These are phyloP conservation scores for Pollenia griseotomentosa DNA, from an alignment of 2,888 invertebrate species.

Conservation along the genomic window DNA sequence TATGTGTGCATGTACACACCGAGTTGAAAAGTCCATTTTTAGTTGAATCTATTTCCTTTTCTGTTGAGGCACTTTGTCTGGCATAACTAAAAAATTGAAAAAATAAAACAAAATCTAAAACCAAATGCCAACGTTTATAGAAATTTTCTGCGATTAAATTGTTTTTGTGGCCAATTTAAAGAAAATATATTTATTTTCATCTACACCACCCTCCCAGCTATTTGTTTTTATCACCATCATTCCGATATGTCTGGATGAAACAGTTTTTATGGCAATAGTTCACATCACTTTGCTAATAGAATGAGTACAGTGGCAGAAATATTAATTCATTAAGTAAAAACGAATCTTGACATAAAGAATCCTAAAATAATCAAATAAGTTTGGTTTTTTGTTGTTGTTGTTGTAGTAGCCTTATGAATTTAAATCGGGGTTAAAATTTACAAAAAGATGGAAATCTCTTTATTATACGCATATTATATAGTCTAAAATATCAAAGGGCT, in stretches of 20 bases:
- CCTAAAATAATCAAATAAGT: no score
- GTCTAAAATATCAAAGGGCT: no score
- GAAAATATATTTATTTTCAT: conserved; percentile 59
- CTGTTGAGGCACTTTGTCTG: conserved; percentile 66
- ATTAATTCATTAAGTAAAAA: not conserved
- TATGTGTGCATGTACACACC: not conserved
- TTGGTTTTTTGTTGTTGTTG: no score
- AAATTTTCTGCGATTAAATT: conserved; percentile 49
- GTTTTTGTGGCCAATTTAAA: conserved; percentile 60
- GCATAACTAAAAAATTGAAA: conserved; percentile 32
- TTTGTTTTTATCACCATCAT: conserved; percentile 6
- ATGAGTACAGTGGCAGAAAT: conserved; percentile 14
- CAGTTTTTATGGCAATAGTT: conserved; percentile 46
- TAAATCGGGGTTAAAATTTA: no score
- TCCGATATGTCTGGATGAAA: conserved; percentile 36
- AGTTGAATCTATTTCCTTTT: conserved; percentile 64
- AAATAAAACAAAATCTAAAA: conserved; percentile 29
- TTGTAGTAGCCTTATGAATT: no score
- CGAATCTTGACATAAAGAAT: not conserved
- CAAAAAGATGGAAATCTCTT: no score
- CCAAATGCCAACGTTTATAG: conserved; percentile 53
- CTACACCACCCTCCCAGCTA: conserved; percentile 39
- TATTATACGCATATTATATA: no score
- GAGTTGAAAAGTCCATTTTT: conserved; percentile 67
- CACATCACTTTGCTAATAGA: conserved; percentile 3